Evolutionary conservation across 2,797 vertebrate species (phyloP).

Genomic region (Rousettus madagascariensis): DNA sequence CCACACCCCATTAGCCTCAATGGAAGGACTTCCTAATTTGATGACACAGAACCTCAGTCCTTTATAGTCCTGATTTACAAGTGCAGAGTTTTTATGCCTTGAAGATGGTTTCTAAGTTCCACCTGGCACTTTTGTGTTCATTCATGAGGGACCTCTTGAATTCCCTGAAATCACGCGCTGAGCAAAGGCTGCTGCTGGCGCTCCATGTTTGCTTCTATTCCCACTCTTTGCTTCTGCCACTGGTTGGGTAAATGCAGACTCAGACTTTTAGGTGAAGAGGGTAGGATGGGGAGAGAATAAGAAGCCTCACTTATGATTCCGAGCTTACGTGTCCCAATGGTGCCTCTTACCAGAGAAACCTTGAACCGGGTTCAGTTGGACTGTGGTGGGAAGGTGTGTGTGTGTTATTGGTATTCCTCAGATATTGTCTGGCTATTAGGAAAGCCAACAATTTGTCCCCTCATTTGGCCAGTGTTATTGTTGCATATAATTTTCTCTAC

Average conservation of each 20-base stretch:
- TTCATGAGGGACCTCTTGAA: not conserved
- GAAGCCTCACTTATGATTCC: not conserved
- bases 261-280: not conserved
- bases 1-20: not conserved
- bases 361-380: not conserved
- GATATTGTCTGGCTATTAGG: not conserved
- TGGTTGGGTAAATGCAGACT: not conserved
- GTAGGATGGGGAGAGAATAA: not conserved
- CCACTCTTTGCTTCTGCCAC: not conserved
- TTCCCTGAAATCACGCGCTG: not conserved
- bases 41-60: not conserved
- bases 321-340: not conserved
- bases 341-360: not conserved
- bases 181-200: not conserved
- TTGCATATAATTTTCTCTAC: slow-evolving; percentile 19
- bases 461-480: not conserved
- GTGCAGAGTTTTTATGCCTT: not conserved
- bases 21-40: not conserved
- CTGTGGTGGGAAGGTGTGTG: not conserved
- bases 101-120: not conserved
- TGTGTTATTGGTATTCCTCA: not conserved
- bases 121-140: not conserved
- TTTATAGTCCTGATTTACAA: not conserved
- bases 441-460: not conserved
- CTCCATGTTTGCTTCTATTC: not conserved